phyloP scores from a whole-genome alignment of 2,888 invertebrate species.

The Harpalus rubripes region DNA sequence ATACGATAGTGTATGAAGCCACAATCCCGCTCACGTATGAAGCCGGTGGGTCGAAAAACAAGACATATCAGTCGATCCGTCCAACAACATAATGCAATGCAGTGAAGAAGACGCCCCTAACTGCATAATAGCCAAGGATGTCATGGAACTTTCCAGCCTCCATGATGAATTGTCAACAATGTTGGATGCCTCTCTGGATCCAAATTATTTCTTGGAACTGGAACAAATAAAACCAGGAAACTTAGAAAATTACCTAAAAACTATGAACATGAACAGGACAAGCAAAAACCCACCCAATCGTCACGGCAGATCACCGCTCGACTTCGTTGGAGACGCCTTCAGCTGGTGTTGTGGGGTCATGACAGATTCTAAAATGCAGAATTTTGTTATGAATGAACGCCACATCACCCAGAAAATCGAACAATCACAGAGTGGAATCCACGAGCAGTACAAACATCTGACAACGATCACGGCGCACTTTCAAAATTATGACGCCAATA shows the following conservation, averaged over 20 bases:
- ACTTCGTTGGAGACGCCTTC: constrained; percentile 51
- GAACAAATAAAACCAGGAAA: too few species aligned
- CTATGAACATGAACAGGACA: background rate
- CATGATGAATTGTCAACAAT: too few species aligned
- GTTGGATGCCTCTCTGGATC: too few species aligned
- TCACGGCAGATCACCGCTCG: background rate
- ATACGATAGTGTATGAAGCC: constrained; percentile 53
- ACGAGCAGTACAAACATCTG: background rate
- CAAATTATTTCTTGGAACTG: too few species aligned
- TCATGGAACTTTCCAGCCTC: too few species aligned
- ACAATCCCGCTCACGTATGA: constrained; percentile 59
- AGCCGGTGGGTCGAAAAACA: background rate
- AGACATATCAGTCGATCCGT: background rate
- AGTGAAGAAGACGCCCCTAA: too few species aligned
- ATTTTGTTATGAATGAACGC: constrained; percentile 22
- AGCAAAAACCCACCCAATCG: background rate
- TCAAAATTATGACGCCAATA: background rate
- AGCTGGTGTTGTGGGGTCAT: constrained; percentile 30
- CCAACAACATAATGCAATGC: background rate
- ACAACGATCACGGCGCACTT: constrained; percentile 3
- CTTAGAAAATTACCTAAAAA: background rate
- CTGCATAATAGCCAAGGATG: too few species aligned
- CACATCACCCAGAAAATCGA: background rate
- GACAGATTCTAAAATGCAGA: constrained; percentile 29
- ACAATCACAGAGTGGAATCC: background rate